These are phyloP conservation scores for Callyntrura guangdongensis DNA, from an alignment of 2,888 invertebrate species.

Conservation along the genomic window DNA sequence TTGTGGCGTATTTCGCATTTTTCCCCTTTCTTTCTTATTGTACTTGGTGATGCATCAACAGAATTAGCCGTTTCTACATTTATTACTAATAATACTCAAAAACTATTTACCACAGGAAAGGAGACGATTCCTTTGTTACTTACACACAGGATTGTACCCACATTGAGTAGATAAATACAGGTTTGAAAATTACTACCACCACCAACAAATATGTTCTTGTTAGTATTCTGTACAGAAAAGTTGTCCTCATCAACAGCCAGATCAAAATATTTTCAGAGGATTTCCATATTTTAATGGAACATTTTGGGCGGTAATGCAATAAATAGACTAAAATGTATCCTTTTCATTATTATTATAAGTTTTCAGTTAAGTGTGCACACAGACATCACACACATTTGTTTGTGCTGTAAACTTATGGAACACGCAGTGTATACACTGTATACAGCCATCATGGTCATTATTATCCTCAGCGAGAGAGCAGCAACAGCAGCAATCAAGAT, in stretches of 20 bases:
- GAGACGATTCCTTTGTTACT: not conserved
- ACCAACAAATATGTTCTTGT: too few species aligned
- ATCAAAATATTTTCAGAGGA: slow-evolving; percentile 64
- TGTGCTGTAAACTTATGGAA: too few species aligned
- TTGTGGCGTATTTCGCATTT: too few species aligned
- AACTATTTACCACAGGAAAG: slow-evolving; percentile 49
- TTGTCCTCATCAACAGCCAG: slow-evolving; percentile 26
- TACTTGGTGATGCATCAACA: too few species aligned
- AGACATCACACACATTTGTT: too few species aligned
- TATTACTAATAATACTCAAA: slow-evolving; percentile 32
- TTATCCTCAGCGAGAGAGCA: too few species aligned
- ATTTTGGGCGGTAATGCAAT: slow-evolving; percentile 69
- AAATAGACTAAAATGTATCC: slow-evolving; percentile 49
- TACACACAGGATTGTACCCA: too few species aligned
- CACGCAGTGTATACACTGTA: slow-evolving; percentile 8
- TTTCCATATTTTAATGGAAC: slow-evolving; percentile 74
- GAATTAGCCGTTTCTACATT: too few species aligned
- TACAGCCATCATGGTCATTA: slow-evolving; percentile 7
- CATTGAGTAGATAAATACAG: too few species aligned
- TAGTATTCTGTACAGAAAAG: slow-evolving; percentile 24
- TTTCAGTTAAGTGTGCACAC: too few species aligned
- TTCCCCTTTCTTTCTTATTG: too few species aligned
- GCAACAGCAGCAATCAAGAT: slow-evolving; percentile 45
- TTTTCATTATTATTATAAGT: slow-evolving; percentile 19
- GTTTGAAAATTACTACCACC: too few species aligned